Evolutionary conservation across 2,888 invertebrate genomes (phyloP), one percentile per base, ranked within the genome.

Genomic region (Spilarctia lutea): DNA sequence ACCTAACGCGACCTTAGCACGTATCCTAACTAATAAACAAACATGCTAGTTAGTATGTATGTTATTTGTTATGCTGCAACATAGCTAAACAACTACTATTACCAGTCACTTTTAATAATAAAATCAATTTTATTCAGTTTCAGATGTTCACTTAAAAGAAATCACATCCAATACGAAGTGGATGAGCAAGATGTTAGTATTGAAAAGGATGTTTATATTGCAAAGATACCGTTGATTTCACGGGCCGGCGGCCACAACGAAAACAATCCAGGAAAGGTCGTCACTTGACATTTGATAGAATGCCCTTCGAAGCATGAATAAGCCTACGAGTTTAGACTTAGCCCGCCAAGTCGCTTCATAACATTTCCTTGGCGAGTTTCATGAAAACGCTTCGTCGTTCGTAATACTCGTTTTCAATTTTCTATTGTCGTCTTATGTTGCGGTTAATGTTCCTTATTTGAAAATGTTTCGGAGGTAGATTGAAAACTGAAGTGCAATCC

Each of bases 271-370:
- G 81, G 87, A 93, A 87, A 88, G 87, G 86, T 86, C 92, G 89
- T 79, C 86, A 86, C 88, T 88, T 93, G 94, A 92, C 93, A 94
- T 94, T 94, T 94, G 94, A 94, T 94, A 91, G 92, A 93, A 94
- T 91, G 91, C 87, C 89, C 89, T 85, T 88, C 86, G 89, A 89
- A 92, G 90, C 94, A 92, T 93, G 92, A 92, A 92, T 85, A 86
- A 88, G 85, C 85, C 84, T 83, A 83, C 74, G 85, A 75, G 81
- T 81, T 85, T 85, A 85, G 85, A 83, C 85, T 85, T 85, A 85
- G 84, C 79, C 73, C 79, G 81, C 79, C 83, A 84, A 81, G 83
- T 83, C 71, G 35, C 79, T 83, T 77, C 84, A 85, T 85, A 45
- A 56, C 81, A 85, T 84, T 82, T 84, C 80, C 72, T 76, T 74